A percentile compares a stretch with the other conserved stretches of the same genome.
Conservation (phyloP, 2,888 invertebrate genomes). For the Acanthoscelides obtectus region DNA sequence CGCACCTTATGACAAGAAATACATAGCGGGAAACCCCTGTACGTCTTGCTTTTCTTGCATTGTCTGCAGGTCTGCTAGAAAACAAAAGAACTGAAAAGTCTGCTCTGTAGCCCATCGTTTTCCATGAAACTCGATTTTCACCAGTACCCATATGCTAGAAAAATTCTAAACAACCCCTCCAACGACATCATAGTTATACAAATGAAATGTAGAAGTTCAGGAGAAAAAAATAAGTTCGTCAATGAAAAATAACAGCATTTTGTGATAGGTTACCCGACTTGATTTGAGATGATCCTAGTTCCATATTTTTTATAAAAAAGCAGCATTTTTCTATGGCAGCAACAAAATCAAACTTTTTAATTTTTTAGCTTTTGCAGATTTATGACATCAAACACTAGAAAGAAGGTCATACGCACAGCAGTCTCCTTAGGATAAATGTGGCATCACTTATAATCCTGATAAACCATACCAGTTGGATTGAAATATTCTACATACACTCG, state of each 20-base stretch:
- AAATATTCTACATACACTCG: no score
- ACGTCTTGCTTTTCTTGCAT: conserved; percentile 36
- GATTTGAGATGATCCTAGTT: no score
- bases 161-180: not conserved
- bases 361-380: no score
- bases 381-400: no score
- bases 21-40: conserved; percentile 37
- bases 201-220: not conserved
- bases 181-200: not conserved
- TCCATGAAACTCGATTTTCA: not conserved
- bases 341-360: no score
- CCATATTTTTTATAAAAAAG: no score
- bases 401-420: no score
- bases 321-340: no score
- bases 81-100: conserved; percentile 25
- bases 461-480: no score
- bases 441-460: no score
- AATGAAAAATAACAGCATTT: not conserved
- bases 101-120: conserved; percentile 4
- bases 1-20: conserved; percentile 36
- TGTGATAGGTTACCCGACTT: not conserved
- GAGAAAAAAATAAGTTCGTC: not conserved
- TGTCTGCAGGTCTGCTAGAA: conserved; percentile 35
- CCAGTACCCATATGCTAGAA: not conserved
- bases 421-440: no score